A percentile compares a stretch with the other conserved stretches of the same genome.
These are phyloP conservation scores for Zeuzera pyrina DNA, from an alignment of 2,888 invertebrate species.

Conservation along the genomic window DNA sequence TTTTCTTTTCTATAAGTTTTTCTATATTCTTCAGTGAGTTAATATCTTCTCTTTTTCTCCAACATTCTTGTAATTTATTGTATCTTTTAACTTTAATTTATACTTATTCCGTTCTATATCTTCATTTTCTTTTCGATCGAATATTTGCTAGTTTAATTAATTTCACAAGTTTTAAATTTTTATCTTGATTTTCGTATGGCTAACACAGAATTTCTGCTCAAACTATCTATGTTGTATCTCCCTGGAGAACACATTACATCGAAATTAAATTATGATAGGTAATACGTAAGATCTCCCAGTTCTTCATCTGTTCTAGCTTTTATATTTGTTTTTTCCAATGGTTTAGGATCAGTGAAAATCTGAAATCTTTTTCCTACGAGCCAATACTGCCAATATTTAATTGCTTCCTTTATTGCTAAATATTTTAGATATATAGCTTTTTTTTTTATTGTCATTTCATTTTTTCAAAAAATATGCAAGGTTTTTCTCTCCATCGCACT, in stretches of 20 bases:
- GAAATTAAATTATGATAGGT: constrained; percentile 8
- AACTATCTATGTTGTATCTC: constrained; percentile 4
- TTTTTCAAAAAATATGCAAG: constrained; percentile 11
- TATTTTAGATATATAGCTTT: constrained; percentile 15
- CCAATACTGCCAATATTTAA: constrained; percentile 10
- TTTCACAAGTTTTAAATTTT: constrained; percentile 5
- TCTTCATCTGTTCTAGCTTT: constrained; percentile 9
- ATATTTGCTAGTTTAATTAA: constrained; percentile 6
- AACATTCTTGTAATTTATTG: constrained; percentile 12
- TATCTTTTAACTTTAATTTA: constrained; percentile 8
- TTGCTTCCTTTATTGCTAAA: constrained; percentile 13
- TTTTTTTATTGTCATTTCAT: constrained; percentile 12
- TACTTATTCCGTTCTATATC: constrained; percentile 10
- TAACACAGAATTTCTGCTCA: constrained; percentile 9
- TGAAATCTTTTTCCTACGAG: constrained; percentile 11
- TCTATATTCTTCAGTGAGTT: constrained; percentile 13
- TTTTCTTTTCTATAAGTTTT: too few relatives aligned
- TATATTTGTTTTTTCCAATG: constrained; percentile 7
- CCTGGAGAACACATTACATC: constrained; percentile 9
- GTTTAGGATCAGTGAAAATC: constrained; percentile 5
- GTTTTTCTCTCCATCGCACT: constrained; percentile 11
- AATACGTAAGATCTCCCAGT: constrained; percentile 12
- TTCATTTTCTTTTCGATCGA: constrained; percentile 12
- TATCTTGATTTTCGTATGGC: constrained; percentile 4
- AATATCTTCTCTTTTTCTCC: constrained; percentile 13